phyloP scores from a whole-genome alignment of 2,797 vertebrate genomes.

The Phoxinus dragarum region DNA sequence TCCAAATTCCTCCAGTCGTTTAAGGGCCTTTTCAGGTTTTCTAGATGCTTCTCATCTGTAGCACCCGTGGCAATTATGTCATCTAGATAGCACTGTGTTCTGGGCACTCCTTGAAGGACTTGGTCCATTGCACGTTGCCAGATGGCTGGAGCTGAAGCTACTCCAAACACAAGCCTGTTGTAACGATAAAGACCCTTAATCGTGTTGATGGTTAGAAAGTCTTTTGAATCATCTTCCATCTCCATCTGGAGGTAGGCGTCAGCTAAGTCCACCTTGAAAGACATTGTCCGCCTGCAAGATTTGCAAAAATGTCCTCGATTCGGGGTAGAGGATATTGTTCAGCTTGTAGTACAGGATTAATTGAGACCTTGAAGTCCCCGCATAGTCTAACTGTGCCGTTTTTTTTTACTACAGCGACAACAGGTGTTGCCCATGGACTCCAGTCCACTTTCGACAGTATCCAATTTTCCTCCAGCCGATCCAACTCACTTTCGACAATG shows the following conservation, averaged over 20 bases:
- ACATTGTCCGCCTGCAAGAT: not conserved
- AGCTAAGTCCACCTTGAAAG: not conserved
- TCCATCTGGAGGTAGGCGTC: not conserved
- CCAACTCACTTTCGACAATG: no score
- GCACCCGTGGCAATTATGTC: not conserved
- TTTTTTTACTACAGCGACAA: no score
- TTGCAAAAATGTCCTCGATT: not conserved
- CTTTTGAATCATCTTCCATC: not conserved
- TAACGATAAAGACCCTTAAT: not conserved
- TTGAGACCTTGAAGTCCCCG: not conserved
- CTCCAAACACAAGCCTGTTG: not conserved
- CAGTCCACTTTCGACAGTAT: no score
- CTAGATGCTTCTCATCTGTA: not conserved
- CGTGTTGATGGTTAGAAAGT: not conserved
- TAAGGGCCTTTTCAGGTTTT: not conserved
- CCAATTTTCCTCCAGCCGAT: no score
- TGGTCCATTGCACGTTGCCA: not conserved
- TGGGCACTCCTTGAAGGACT: not conserved
- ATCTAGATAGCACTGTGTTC: constrained; percentile 5
- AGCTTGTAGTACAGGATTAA: not conserved
- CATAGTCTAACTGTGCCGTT: no score
- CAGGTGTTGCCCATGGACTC: no score
- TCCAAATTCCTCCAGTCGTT: not conserved
- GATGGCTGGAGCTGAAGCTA: not conserved
- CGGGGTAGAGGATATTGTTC: not conserved